Evolutionary conservation across 2,888 invertebrate genomes (phyloP), one percentile per base, ranked within the genome.

Genomic region (Lingula anatina): DNA sequence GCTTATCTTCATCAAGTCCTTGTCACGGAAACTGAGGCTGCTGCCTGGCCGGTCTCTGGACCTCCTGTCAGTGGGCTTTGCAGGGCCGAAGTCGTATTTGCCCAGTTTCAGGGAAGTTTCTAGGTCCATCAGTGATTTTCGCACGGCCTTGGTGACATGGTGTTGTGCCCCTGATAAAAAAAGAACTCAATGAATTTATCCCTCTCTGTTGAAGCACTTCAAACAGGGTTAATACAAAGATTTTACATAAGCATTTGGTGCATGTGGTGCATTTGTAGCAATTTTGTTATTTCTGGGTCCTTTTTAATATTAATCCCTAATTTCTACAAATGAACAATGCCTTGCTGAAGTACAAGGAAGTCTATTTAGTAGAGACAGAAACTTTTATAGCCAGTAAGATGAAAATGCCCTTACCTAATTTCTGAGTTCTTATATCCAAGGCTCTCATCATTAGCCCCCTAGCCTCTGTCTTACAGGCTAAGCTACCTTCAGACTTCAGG

Each of bases 371-470:
- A n/a, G n/a, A n/a, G n/a, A n/a, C n/a, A n/a, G n/a, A n/a, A n/a
- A n/a, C n/a, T n/a, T n/a, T n/a, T n/a, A n/a, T n/a, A n/a, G n/a
- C n/a, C n/a, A n/a, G n/a, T n/a, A 44, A 28, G n/a, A n/a, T 20
- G 25, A 25, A 21, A 35, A 20, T 23, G 7, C 25, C 44, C 57
- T 55, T 53, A 68, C 68, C 67, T 40, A 67, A 51, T 26, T 60
- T 51, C 12, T 65, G 62, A 39, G 64, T 66, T 35, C 64, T 57
- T 12, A 71, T 65, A 44, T 71, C 69, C 35, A 68, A 51, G 2
- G 66, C 64, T 44, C 64, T 54, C 24, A 59, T 52, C 36, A 70
- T 49, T 21, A 63, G 45, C 18, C 56, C 53, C 9, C 61, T 57
- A n/a, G 67, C 66, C 41, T 70, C 70, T 28, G 56, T 49, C 53